These are phyloP conservation scores for Aricia agestis DNA, from an alignment of 1,140 invertebrate genomes.

Conservation along the genomic window DNA sequence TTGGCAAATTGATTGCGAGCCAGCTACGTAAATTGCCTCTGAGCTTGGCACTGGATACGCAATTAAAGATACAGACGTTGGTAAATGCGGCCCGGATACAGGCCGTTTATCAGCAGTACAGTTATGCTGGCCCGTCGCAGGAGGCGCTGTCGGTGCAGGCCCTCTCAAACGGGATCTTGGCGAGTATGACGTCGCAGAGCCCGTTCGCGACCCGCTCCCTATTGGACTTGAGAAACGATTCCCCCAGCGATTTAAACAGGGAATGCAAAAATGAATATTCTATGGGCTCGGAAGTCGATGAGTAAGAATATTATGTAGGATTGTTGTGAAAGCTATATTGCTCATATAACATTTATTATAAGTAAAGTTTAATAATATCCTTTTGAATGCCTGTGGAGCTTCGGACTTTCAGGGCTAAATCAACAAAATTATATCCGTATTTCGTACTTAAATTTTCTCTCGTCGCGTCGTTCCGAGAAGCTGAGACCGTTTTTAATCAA, in stretches of 20 bases:
- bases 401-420: neutral
- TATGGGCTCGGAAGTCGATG: conserved; percentile 56
- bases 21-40: conserved; percentile 66
- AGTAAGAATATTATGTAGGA: conserved; percentile 32
- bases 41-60: conserved; percentile 65
- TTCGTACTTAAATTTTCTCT: neutral
- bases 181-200: conserved; percentile 62
- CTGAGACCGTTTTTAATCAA: neutral
- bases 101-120: conserved; percentile 69
- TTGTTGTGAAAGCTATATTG: neutral
- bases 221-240: conserved; percentile 56
- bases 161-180: conserved; percentile 63
- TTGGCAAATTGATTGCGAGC: conserved; percentile 67
- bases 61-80: conserved; percentile 68
- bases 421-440: neutral
- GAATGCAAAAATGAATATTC: conserved; percentile 59
- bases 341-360: conserved; percentile 4
- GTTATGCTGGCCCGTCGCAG: conserved; percentile 64
- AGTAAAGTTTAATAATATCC: neutral
- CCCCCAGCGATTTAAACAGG: conserved; percentile 55
- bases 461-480: neutral
- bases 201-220: conserved; percentile 45
- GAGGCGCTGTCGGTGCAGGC: conserved; percentile 65
- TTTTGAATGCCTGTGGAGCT: neutral
- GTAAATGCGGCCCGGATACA: conserved; percentile 69